Conservation (phyloP, 1,140 invertebrate species). For the Papilio xuthus region DNA sequence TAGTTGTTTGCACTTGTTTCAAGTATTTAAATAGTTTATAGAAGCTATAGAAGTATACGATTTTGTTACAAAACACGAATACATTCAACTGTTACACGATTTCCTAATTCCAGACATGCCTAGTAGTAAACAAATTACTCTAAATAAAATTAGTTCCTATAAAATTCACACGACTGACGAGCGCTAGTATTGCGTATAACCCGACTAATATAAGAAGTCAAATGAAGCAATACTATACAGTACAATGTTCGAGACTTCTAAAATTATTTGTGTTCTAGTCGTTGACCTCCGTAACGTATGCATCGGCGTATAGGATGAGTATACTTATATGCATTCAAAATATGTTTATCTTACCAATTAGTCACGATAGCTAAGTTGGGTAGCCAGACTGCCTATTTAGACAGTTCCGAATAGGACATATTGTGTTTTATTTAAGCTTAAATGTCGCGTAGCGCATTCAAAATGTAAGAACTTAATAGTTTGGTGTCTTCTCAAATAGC, state of each 20-base stretch:
- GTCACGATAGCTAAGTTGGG: not conserved
- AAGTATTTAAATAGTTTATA: not conserved
- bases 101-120: slow-evolving; percentile 9
- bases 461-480: not conserved
- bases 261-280: slow-evolving; percentile 50
- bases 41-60: not conserved
- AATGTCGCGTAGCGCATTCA: not conserved
- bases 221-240: not conserved
- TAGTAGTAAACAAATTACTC: slow-evolving; percentile 46
- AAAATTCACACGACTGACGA: slow-evolving; percentile 35
- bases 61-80: not conserved
- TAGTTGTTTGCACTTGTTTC: not conserved
- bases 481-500: too few species aligned
- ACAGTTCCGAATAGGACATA: not conserved
- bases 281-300: slow-evolving; percentile 57
- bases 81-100: not conserved
- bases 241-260: slow-evolving; percentile 30
- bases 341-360: slow-evolving; percentile 37
- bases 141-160: slow-evolving; percentile 42
- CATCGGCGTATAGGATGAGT: slow-evolving; percentile 36
- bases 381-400: not conserved
- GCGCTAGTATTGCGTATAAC: slow-evolving; percentile 49
- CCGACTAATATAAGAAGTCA: slow-evolving; percentile 47
- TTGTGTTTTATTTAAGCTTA: not conserved
- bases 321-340: slow-evolving; percentile 39